Percentiles rank a stretch among this genome's conserved stretches.
Conservation (phyloP, 1,140 invertebrate species). For the Dufourea novaeangliae region DNA sequence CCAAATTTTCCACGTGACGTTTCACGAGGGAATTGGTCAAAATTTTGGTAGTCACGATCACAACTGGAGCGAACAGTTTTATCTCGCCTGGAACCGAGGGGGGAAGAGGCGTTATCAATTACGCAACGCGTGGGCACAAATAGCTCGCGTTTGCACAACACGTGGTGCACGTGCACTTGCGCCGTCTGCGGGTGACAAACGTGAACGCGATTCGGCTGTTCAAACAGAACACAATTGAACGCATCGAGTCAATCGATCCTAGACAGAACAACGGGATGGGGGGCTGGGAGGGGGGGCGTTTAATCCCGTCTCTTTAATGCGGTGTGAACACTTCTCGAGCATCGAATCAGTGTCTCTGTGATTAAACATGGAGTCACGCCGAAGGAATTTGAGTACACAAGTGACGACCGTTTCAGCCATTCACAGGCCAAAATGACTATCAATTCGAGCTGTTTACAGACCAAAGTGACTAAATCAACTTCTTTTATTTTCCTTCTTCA, state of each 20-base stretch:
- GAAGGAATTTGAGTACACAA: too few species aligned
- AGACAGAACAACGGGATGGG: neutral
- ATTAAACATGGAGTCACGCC: too few species aligned
- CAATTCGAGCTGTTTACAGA: too few species aligned
- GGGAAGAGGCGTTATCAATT: constrained; percentile 38
- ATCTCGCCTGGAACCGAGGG: neutral
- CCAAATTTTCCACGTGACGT: neutral
- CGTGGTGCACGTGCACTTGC: constrained; percentile 12
- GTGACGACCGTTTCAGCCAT: too few species aligned
- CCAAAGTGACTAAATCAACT: too few species aligned
- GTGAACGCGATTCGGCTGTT: constrained; percentile 42
- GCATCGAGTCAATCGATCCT: constrained; percentile 6
- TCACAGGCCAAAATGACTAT: too few species aligned
- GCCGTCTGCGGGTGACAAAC: constrained; percentile 39
- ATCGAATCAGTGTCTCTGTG: too few species aligned
- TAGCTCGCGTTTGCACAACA: constrained; percentile 38
- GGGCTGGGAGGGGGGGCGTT: neutral
- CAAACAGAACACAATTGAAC: constrained; percentile 24
- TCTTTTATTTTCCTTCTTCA: too few species aligned
- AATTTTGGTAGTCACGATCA: neutral
- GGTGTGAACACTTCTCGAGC: too few species aligned
- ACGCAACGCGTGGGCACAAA: constrained; percentile 41
- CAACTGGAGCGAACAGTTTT: neutral
- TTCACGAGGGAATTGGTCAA: neutral
- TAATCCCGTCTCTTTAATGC: neutral